Percentiles rank a stretch among this genome's conserved stretches.
phyloP scores from a whole-genome alignment of 2,797 vertebrate species.

The Intellagama lesueurii region DNA sequence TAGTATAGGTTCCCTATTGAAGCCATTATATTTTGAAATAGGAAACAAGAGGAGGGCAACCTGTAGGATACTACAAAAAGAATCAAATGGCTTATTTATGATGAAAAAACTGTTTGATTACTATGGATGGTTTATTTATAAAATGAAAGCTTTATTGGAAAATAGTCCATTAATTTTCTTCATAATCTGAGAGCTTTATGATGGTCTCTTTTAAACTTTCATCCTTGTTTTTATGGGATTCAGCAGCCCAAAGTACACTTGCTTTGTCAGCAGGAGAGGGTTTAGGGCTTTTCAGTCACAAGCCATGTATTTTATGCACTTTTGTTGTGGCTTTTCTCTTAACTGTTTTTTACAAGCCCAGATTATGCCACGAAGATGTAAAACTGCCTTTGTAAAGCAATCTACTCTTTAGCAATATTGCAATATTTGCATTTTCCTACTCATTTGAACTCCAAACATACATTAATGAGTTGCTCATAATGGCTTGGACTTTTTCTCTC shows the following conservation, averaged over 20 bases:
- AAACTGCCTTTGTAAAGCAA: constrained; percentile 24
- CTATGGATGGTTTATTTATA: background rate
- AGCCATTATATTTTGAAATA: background rate
- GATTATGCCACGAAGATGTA: background rate
- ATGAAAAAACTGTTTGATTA: background rate
- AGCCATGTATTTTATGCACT: constrained; percentile 13
- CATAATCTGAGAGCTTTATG: background rate
- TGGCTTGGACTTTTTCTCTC: background rate
- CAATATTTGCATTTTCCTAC: constrained; percentile 3
- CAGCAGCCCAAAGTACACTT: constrained; percentile 12
- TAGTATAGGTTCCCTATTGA: background rate
- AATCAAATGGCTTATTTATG: background rate
- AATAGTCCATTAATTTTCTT: background rate
- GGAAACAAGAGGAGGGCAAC: background rate
- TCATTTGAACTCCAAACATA: constrained; percentile 5
- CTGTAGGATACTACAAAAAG: background rate
- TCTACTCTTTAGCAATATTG: background rate
- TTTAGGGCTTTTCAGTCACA: background rate
- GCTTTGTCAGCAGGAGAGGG: constrained; percentile 23
- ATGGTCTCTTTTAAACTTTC: background rate
- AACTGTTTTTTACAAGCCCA: background rate
- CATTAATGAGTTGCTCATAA: constrained; percentile 6
- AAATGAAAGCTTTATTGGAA: background rate
- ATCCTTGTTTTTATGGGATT: background rate
- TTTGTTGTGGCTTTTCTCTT: background rate